Conservation (phyloP, 2,113 vertebrate species). For the Poeciliopsis occidentalis region DNA sequence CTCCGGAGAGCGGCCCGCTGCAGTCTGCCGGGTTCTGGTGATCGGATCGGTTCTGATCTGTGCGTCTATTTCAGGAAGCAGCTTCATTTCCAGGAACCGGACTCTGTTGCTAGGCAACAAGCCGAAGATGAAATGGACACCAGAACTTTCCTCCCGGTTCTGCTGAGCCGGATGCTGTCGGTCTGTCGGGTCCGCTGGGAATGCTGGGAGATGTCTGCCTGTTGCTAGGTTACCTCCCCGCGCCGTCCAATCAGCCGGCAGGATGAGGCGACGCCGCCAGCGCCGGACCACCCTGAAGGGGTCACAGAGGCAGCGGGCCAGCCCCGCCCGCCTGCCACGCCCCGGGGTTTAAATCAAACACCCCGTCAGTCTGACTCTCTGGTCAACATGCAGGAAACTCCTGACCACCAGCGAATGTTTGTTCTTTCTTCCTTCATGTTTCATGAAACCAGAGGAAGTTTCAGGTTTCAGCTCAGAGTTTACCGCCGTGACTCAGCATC, state of each 20-base stretch:
- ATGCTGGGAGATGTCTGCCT: slow-evolving; percentile 52
- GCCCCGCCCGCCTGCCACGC: slow-evolving; percentile 9
- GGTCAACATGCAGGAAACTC: neutral
- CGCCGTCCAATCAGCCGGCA: slow-evolving; percentile 53
- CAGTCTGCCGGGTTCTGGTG: slow-evolving; percentile 8
- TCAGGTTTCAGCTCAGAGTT: neutral
- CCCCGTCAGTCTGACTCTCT: neutral
- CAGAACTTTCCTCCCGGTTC: neutral
- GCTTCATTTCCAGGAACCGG: slow-evolving; percentile 13
- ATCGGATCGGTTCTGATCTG: slow-evolving; percentile 4
- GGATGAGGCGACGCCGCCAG: slow-evolving; percentile 38
- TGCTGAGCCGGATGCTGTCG: neutral
- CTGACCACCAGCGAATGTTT: neutral
- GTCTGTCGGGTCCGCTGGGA: neutral
- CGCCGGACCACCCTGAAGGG: slow-evolving; percentile 34
- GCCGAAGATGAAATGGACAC: neutral
- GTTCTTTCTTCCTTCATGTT: too few species aligned
- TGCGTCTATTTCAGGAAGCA: slow-evolving; percentile 27
- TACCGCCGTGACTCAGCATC: neutral
- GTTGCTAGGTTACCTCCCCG: slow-evolving; percentile 63
- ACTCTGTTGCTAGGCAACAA: slow-evolving; percentile 43
- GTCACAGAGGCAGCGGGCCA: slow-evolving; percentile 21
- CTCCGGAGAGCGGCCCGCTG: slow-evolving; percentile 25
- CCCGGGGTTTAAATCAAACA: slow-evolving; percentile 3
- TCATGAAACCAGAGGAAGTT: neutral